These are phyloP conservation scores for Corythoichthys haematopterus DNA, from an alignment of 2,113 vertebrate species.

Conservation along the genomic window DNA sequence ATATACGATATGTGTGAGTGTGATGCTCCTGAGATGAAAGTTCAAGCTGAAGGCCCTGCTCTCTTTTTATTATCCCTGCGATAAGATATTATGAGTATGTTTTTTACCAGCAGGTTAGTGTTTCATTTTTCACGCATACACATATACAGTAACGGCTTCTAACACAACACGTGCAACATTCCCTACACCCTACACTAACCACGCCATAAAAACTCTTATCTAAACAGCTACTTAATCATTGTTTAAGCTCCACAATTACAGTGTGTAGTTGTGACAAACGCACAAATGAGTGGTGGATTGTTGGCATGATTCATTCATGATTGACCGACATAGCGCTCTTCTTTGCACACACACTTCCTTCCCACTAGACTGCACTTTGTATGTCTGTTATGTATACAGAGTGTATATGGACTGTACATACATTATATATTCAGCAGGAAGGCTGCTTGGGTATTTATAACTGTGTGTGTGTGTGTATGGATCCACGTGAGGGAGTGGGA, in stretches of 20 bases:
- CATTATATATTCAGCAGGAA: conserved; percentile 13
- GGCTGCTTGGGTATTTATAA: conserved; percentile 52
- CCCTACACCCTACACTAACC: neutral
- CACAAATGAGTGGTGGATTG: neutral
- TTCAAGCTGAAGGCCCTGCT: conserved; percentile 34
- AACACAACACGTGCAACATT: neutral
- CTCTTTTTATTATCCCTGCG: conserved; percentile 43
- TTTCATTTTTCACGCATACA: neutral
- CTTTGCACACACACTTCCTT: neutral
- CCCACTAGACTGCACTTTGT: neutral
- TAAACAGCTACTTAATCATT: neutral
- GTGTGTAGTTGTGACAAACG: neutral
- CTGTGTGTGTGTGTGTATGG: conserved; percentile 6
- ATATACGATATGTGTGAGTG: too few relatives aligned
- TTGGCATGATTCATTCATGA: neutral
- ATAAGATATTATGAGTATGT: conserved; percentile 39
- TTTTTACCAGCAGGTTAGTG: neutral
- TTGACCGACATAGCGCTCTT: neutral
- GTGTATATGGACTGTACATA: conserved; percentile 28
- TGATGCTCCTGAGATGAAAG: conserved; percentile 42
- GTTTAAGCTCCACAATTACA: neutral
- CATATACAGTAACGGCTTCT: neutral
- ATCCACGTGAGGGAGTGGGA: conserved; percentile 38
- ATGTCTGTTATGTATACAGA: conserved; percentile 10
- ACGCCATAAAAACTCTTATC: neutral